Conservation (phyloP, 1,140 invertebrate species). For the Cotesia typhae region DNA sequence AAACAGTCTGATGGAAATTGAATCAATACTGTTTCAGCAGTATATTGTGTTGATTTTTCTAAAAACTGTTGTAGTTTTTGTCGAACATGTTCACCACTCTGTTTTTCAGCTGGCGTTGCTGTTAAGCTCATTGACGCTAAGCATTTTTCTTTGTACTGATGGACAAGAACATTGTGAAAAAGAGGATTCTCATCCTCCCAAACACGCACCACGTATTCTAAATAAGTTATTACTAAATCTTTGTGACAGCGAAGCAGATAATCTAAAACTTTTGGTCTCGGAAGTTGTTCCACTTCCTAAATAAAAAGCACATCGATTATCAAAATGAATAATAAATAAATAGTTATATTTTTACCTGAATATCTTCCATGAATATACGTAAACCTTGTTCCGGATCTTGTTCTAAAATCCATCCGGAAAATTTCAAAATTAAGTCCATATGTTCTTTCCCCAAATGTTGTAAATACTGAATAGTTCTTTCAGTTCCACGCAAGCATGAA, state of each 20-base stretch:
- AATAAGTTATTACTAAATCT: slow-evolving; percentile 86
- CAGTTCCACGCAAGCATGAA: slow-evolving; percentile 81
- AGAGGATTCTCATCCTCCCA: slow-evolving; percentile 88
- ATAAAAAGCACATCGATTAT: slow-evolving; percentile 14
- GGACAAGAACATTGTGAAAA: slow-evolving; percentile 91
- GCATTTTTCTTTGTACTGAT: slow-evolving; percentile 81
- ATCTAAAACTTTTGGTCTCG: slow-evolving; percentile 87
- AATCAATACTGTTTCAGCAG: slow-evolving; percentile 85
- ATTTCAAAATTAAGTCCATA: slow-evolving; percentile 92
- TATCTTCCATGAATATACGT: slow-evolving; percentile 94
- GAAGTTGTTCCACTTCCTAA: slow-evolving; percentile 86
- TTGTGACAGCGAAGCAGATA: slow-evolving; percentile 86
- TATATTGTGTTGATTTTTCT: slow-evolving; percentile 83
- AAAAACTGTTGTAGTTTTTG: slow-evolving; percentile 87
- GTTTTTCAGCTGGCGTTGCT: slow-evolving; percentile 69
- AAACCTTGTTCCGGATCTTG: slow-evolving; percentile 89
- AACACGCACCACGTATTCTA: slow-evolving; percentile 91
- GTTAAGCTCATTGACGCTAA: slow-evolving; percentile 68
- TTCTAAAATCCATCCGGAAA: slow-evolving; percentile 91
- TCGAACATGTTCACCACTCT: slow-evolving; percentile 72
- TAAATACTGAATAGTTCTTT: slow-evolving; percentile 89
- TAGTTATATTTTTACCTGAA: slow-evolving; percentile 56
- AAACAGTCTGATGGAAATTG: slow-evolving; percentile 88
- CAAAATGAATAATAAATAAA: slow-evolving; percentile 1
- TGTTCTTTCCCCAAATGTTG: slow-evolving; percentile 89